These are phyloP conservation scores for Musca vetustissima DNA, from an alignment of 1,140 invertebrate genomes.

Conservation along the genomic window DNA sequence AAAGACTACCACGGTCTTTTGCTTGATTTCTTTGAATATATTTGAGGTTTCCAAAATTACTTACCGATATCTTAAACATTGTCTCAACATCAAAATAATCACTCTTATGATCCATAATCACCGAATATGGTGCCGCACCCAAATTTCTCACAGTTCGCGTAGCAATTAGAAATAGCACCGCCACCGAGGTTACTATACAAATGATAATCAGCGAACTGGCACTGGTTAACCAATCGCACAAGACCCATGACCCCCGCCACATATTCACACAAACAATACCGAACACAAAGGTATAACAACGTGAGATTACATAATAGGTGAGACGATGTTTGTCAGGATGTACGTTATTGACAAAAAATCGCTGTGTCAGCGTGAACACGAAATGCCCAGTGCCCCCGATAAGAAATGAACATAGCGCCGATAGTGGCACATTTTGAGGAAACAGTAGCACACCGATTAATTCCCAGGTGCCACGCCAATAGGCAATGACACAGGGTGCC, in stretches of 20 bases:
- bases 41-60: too few relatives aligned
- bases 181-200: slow-evolving; percentile 63
- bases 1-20: too few relatives aligned
- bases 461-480: slow-evolving; percentile 84
- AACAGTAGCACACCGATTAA: slow-evolving; percentile 74
- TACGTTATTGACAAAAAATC: slow-evolving; percentile 62
- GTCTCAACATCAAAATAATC: slow-evolving; percentile 82
- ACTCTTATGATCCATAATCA: slow-evolving; percentile 70
- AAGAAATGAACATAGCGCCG: slow-evolving; percentile 65
- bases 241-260: slow-evolving; percentile 79
- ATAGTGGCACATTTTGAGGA: slow-evolving; percentile 61
- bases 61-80: slow-evolving; percentile 75
- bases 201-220: slow-evolving; percentile 61
- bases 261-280: slow-evolving; percentile 79
- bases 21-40: too few relatives aligned
- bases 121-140: slow-evolving; percentile 76
- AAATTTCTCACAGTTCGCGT: slow-evolving; percentile 75
- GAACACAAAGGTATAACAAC: slow-evolving; percentile 74
- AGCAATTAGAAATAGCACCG: slow-evolving; percentile 65
- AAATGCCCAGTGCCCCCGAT: slow-evolving; percentile 71
- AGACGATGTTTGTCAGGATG: slow-evolving; percentile 69
- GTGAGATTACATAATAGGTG: slow-evolving; percentile 70
- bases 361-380: slow-evolving; percentile 68
- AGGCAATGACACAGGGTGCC: slow-evolving; percentile 77
- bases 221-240: slow-evolving; percentile 72